Conservation (phyloP, 2,888 invertebrate genomes). For the Adela reaumurella region DNA sequence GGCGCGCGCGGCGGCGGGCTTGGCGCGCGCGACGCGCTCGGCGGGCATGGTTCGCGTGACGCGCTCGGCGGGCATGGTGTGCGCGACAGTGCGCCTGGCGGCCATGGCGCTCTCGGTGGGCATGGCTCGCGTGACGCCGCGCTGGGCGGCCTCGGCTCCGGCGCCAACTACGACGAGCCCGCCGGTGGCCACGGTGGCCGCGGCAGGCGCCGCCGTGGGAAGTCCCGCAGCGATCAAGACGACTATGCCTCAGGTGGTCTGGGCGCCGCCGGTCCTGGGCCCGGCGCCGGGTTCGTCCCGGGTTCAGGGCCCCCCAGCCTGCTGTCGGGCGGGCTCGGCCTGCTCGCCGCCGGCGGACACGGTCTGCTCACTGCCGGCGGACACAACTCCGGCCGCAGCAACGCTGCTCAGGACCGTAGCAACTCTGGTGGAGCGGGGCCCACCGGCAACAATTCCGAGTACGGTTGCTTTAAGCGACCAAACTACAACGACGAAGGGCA, state of each 20-base stretch:
- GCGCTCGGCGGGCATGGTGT: conserved; percentile 15
- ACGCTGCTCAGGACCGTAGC: conserved; percentile 5
- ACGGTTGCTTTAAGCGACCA: conserved; percentile 30
- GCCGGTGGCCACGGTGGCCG: conserved; percentile 15
- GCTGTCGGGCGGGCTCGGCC: conserved; percentile 15
- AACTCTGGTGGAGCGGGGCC: conserved; percentile 9
- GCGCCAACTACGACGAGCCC: conserved; percentile 2
- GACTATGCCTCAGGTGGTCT: neutral
- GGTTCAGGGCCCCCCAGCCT: conserved; percentile 18
- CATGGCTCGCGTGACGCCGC: neutral
- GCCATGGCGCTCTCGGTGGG: neutral
- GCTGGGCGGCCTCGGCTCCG: neutral
- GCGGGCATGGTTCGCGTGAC: no score
- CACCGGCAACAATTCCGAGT: conserved; percentile 4
- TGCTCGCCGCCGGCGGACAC: conserved; percentile 16
- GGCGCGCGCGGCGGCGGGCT: conserved; percentile 12
- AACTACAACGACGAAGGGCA: conserved; percentile 13
- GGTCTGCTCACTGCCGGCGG: conserved; percentile 3
- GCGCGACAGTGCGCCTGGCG: neutral
- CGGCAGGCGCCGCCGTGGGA: neutral
- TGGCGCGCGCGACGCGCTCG: conserved; percentile 19
- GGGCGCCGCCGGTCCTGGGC: conserved; percentile 3
- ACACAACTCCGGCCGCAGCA: neutral
- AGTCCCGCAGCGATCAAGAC: neutral
- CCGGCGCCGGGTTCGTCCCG: conserved; percentile 18